phyloP scores from a whole-genome alignment of 2,888 invertebrate genomes.

The Drosophila flavopinicola region DNA sequence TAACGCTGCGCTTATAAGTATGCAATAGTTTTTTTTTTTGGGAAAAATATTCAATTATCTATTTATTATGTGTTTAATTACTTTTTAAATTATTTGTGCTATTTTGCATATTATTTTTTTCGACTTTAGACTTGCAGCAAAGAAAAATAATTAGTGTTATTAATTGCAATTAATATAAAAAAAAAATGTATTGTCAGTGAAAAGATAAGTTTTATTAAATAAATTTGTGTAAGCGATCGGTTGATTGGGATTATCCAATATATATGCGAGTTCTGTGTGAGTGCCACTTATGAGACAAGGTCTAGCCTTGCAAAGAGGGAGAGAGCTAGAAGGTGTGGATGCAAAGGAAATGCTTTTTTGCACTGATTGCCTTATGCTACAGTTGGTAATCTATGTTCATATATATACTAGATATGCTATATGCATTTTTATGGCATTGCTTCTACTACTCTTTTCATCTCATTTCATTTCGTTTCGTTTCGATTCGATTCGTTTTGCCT shows the following conservation, averaged over 20 bases:
- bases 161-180: too few relatives aligned
- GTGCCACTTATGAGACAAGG: too few relatives aligned
- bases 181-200: too few relatives aligned
- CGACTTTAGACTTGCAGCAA: too few relatives aligned
- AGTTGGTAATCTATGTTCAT: conserved; percentile 40
- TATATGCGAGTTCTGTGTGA: not conserved
- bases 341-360: conserved; percentile 4
- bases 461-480: conserved; percentile 17
- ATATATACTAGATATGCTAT: conserved; percentile 9
- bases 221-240: not conserved
- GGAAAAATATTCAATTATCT: too few relatives aligned
- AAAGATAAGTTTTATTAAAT: too few relatives aligned
- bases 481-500: conserved; percentile 10
- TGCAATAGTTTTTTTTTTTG: not conserved
- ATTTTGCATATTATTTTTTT: too few relatives aligned
- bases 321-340: not conserved
- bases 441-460: conserved; percentile 1
- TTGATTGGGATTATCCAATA: not conserved
- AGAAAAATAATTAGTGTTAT: too few relatives aligned
- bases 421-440: conserved; percentile 35
- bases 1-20: not conserved
- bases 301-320: too few relatives aligned
- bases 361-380: conserved; percentile 39
- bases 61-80: too few relatives aligned
- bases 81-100: too few relatives aligned